Conservation (phyloP, 92 coral and sea anemone genomes). For the Diadumene lineata region DNA sequence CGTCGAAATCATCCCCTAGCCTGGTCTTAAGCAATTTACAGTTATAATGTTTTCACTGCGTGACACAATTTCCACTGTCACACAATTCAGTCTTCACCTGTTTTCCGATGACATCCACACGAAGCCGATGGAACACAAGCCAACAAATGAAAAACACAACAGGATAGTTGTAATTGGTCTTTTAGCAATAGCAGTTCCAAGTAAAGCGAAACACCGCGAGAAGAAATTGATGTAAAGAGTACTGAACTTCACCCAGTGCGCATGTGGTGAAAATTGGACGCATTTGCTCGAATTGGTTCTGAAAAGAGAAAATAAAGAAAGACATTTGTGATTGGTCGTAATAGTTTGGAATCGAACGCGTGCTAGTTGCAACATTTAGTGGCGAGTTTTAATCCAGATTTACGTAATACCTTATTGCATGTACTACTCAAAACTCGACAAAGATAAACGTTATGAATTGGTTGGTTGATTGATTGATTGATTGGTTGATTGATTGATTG, state of each 20-base stretch:
- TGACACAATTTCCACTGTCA: neutral
- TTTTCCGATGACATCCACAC: constrained; percentile 72
- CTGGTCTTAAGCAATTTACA: neutral
- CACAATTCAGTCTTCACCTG: constrained; percentile 26
- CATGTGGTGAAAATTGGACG: too few species aligned
- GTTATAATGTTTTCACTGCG: neutral
- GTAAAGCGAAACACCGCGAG: constrained; percentile 45
- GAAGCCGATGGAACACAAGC: constrained; percentile 73
- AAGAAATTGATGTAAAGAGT: constrained; percentile 54
- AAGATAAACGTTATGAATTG: too few species aligned
- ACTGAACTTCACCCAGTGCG: constrained; percentile 66
- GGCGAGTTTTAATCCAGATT: too few species aligned
- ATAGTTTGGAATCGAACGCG: too few species aligned
- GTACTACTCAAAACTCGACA: too few species aligned
- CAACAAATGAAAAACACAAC: constrained; percentile 47
- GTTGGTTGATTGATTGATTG: too few species aligned
- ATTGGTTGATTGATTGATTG: too few species aligned
- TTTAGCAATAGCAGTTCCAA: constrained; percentile 50
- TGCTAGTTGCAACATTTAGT: too few species aligned
- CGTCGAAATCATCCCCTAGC: neutral
- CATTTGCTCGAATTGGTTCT: constrained; percentile 14
- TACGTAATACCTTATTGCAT: too few species aligned
- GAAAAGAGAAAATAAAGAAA: too few species aligned
- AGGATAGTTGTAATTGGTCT: constrained; percentile 57
- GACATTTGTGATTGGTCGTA: too few species aligned